These are phyloP conservation scores for Lepidothrix coronata DNA, from an alignment of 2,113 vertebrate species.

Conservation along the genomic window DNA sequence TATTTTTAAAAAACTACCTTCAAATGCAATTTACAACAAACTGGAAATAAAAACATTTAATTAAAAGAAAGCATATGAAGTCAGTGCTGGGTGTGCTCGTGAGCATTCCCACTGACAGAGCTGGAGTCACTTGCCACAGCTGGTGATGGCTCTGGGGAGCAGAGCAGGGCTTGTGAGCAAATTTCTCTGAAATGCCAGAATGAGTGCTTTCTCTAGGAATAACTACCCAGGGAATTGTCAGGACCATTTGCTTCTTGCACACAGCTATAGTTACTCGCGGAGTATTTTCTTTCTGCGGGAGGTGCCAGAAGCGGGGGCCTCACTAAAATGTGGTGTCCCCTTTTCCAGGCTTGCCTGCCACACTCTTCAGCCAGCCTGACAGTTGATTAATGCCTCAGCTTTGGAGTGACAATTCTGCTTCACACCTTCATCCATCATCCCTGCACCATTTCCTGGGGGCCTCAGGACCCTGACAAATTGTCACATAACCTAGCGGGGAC, in stretches of 20 bases:
- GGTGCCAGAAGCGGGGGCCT: neutral
- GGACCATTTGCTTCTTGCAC: neutral
- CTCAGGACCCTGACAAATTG: constrained; percentile 51
- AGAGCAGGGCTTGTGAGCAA: neutral
- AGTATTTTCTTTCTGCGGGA: neutral
- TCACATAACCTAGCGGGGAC: neutral
- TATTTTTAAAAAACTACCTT: neutral
- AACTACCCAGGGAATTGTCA: neutral
- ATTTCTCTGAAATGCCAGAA: neutral
- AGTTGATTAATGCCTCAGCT: constrained; percentile 63
- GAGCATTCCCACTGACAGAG: neutral
- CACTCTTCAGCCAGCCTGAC: constrained; percentile 33
- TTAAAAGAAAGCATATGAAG: rapidly evolving
- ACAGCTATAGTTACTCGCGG: neutral
- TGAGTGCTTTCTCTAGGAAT: neutral
- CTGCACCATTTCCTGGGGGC: constrained; percentile 47
- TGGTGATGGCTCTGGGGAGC: neutral
- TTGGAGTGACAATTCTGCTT: constrained; percentile 56
- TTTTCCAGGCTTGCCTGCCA: neutral
- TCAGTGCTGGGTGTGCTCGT: rapidly evolving
- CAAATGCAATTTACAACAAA: neutral
- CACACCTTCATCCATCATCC: constrained; percentile 68
- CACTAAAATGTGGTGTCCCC: neutral
- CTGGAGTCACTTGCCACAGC: neutral
- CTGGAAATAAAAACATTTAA: neutral